These are phyloP conservation scores for Distichodus sexfasciatus DNA, from an alignment of 2,797 vertebrate genomes.

Conservation along the genomic window DNA sequence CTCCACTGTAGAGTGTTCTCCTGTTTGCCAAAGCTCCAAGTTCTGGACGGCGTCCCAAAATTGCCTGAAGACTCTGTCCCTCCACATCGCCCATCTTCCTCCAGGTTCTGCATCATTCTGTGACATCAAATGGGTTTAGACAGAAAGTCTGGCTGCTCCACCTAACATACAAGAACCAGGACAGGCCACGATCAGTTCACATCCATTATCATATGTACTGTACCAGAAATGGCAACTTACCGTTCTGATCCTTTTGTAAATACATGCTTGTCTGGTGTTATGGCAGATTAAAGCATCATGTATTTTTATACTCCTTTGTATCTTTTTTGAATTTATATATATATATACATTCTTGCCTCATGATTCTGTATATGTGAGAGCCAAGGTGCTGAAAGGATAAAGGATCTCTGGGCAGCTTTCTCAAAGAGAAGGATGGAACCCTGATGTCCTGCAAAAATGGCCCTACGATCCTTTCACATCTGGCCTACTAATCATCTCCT, in stretches of 20 bases:
- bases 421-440: too few relatives aligned
- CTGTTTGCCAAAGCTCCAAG: conserved; percentile 92
- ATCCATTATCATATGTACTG: conserved; percentile 20
- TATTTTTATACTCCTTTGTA: conserved; percentile 11
- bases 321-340: neutral
- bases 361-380: too few relatives aligned
- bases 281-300: conserved; percentile 13
- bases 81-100: conserved; percentile 63
- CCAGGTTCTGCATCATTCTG: conserved; percentile 81
- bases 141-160: neutral
- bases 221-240: neutral
- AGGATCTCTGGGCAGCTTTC: neutral
- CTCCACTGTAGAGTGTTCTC: conserved; percentile 82
- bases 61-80: conserved; percentile 83
- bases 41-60: conserved; percentile 87
- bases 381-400: too few relatives aligned
- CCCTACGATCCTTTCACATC: too few relatives aligned
- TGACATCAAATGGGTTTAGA: conserved; percentile 59
- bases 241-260: neutral
- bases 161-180: neutral
- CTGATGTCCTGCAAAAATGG: too few relatives aligned
- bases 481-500: too few relatives aligned
- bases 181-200: conserved; percentile 30
- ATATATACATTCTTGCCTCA: too few relatives aligned
- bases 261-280: neutral